Evolutionary conservation across 2,113 vertebrate genomes (phyloP).

Genomic region (Takifugu bimaculatus): DNA sequence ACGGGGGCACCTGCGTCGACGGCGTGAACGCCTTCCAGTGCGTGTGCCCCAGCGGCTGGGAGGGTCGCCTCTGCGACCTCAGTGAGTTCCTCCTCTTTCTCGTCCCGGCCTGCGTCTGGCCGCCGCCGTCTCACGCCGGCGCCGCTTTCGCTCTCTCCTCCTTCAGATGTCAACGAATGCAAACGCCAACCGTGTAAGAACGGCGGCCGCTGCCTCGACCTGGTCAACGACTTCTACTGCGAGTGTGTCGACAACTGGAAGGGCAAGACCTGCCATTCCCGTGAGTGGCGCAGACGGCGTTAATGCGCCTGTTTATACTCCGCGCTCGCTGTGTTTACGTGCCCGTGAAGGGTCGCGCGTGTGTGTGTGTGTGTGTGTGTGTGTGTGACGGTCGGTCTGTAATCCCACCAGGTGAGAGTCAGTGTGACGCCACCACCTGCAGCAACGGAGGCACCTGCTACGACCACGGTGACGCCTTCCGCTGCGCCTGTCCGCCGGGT

Average conservation of each 20-base stretch:
- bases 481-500: constrained; percentile 84
- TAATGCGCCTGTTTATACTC: constrained; percentile 32
- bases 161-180: constrained; percentile 91
- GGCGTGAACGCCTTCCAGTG: constrained; percentile 89
- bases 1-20: constrained; percentile 93
- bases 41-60: constrained; percentile 94
- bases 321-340: background rate
- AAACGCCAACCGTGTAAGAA: constrained; percentile 90
- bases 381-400: background rate
- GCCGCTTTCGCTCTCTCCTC: background rate
- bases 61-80: constrained; percentile 87
- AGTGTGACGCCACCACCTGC: constrained; percentile 91
- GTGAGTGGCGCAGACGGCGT: constrained; percentile 73
- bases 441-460: constrained; percentile 93
- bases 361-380: constrained; percentile 8
- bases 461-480: constrained; percentile 88
- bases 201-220: constrained; percentile 86
- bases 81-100: constrained; percentile 76
- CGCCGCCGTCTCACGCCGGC: background rate
- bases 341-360: background rate
- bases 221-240: constrained; percentile 94
- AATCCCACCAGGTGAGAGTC: constrained; percentile 79
- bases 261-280: constrained; percentile 97
- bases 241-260: constrained; percentile 90
- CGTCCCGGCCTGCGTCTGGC: too few species aligned